Percentiles rank a stretch among this genome's conserved stretches.
These are phyloP conservation scores for Tuta absoluta DNA, from an alignment of 2,888 invertebrate genomes.

Conservation along the genomic window DNA sequence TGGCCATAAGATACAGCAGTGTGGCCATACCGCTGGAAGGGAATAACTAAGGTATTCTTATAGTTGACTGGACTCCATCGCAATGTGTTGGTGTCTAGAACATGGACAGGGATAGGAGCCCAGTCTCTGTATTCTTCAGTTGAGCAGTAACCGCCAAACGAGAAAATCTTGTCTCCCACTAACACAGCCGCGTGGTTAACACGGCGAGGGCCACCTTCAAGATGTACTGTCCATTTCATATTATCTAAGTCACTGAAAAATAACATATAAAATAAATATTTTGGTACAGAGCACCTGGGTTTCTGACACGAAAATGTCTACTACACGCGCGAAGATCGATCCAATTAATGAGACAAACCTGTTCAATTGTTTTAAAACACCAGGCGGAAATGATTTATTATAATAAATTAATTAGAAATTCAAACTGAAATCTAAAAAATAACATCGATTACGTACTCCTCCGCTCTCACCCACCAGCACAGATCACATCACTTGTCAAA, in stretches of 20 bases:
- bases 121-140: conserved; percentile 88
- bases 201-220: conserved; percentile 94
- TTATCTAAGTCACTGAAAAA: not conserved
- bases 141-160: conserved; percentile 96
- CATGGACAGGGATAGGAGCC: conserved; percentile 92
- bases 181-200: conserved; percentile 96
- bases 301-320: not conserved
- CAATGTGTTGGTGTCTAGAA: conserved; percentile 87
- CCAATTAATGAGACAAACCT: not conserved
- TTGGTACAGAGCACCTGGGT: not conserved
- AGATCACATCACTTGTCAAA: too few relatives aligned
- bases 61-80: conserved; percentile 81
- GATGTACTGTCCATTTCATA: conserved; percentile 92
- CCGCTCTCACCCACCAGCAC: not conserved
- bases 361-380: not conserved
- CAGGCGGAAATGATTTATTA: not conserved
- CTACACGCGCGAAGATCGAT: not conserved
- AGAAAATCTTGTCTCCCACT: conserved; percentile 89
- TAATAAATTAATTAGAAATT: not conserved
- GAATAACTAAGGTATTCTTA: conserved; percentile 80
- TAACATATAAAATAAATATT: too few relatives aligned
- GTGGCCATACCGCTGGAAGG: conserved; percentile 95
- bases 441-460: not conserved
- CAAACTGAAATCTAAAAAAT: not conserved
- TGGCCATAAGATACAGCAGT: conserved; percentile 91